A percentile compares a stretch with the other conserved stretches of the same genome.
Conservation (phyloP, 92 coral and sea anemone species). For the Zoanthus gigantus region DNA sequence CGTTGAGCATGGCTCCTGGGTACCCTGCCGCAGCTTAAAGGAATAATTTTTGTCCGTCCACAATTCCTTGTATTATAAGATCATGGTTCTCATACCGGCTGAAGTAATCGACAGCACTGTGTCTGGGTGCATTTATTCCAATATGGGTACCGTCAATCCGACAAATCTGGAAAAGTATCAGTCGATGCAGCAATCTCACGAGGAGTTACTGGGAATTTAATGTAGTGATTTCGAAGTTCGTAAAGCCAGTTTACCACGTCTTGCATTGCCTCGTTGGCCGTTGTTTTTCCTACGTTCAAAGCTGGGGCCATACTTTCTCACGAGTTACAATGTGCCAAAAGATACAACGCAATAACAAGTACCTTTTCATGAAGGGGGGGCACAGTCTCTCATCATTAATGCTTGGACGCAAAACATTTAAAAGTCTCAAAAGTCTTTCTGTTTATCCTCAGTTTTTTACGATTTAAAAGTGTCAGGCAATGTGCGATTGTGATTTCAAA, state of each 20-base stretch:
- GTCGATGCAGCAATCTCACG: constrained; percentile 11
- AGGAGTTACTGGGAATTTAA: constrained; percentile 14
- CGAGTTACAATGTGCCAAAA: constrained; percentile 23
- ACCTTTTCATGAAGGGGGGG: constrained; percentile 2
- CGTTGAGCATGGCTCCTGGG: constrained; percentile 17
- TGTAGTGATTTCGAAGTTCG: constrained; percentile 21
- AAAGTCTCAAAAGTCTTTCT: constrained; percentile 6
- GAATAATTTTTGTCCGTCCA: constrained; percentile 25
- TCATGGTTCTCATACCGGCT: constrained; percentile 5
- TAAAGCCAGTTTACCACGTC: constrained; percentile 25
- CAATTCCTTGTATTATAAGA: constrained; percentile 26
- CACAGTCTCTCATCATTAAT: constrained; percentile 19
- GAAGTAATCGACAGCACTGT: constrained; percentile 1
- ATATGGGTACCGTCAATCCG: constrained; percentile 12
- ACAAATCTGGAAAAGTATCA: constrained; percentile 15
- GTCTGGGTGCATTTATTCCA: too few relatives aligned
- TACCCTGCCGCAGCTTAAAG: constrained; percentile 10
- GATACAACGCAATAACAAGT: constrained; percentile 23
- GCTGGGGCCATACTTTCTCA: constrained; percentile 24
- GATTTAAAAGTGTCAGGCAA: constrained; percentile 11
- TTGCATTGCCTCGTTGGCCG: neutral
- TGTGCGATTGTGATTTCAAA: constrained; percentile 25
- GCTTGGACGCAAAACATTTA: constrained; percentile 16
- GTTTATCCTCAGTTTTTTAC: constrained; percentile 19
- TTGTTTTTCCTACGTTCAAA: constrained; percentile 24